Conservation (phyloP, 2,113 vertebrate species). For the Talpa occidentalis region DNA sequence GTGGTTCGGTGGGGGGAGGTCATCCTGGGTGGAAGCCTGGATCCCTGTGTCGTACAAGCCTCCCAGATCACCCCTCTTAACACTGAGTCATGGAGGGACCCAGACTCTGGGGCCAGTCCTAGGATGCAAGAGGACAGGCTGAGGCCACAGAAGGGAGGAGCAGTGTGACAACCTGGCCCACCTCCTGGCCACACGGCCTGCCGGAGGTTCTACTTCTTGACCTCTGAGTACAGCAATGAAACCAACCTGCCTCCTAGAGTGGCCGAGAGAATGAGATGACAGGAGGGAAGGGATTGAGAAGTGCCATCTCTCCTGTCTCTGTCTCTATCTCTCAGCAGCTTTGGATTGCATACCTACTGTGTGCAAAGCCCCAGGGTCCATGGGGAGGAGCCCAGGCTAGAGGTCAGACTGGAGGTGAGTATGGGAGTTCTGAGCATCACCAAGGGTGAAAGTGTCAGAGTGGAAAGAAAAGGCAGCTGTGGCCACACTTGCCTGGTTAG, state of each 20-base stretch:
- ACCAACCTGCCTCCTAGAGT: background rate
- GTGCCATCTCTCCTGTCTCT: background rate
- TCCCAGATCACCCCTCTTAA: background rate
- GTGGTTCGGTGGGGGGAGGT: background rate
- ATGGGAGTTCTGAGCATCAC: background rate
- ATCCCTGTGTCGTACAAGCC: background rate
- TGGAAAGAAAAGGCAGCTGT: background rate
- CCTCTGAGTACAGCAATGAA: background rate
- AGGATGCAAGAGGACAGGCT: background rate
- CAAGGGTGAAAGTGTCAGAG: background rate
- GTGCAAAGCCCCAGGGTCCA: background rate
- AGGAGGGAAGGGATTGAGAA: background rate
- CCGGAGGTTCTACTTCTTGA: background rate
- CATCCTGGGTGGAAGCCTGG: background rate
- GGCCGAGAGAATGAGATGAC: background rate
- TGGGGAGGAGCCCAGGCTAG: background rate
- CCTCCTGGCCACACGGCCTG: background rate
- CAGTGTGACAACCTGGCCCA: accelerated
- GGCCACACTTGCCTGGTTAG: background rate
- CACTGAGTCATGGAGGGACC: background rate
- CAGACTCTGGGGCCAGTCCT: background rate
- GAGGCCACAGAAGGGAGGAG: background rate
- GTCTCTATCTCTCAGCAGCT: background rate
- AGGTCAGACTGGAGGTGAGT: background rate
- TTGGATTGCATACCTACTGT: background rate